Evolutionary conservation across 2,888 invertebrate species (phyloP).

Genomic region (Plebejus melissa): DNA sequence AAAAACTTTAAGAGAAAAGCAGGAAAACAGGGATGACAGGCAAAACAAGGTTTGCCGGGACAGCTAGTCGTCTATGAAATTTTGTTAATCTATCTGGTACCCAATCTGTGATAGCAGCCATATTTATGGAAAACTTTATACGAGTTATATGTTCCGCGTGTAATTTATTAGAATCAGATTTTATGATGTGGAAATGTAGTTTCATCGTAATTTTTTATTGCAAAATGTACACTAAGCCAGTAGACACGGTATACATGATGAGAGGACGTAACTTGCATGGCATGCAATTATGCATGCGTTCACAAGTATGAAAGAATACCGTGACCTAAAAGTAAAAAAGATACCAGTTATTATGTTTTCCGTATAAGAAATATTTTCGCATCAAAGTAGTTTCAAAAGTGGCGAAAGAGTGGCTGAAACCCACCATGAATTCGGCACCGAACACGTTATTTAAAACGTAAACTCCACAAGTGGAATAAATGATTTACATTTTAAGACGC

Average conservation of each 20-base stretch:
- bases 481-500: conserved; percentile 18
- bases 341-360: background rate
- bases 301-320: background rate
- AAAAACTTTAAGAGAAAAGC: no score
- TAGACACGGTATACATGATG: background rate
- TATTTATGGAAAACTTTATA: background rate
- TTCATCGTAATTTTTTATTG: background rate
- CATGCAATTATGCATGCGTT: conserved; percentile 5
- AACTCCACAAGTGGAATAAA: conserved; percentile 1
- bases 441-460: background rate
- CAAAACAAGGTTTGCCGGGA: no score
- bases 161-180: background rate
- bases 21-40: no score
- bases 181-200: background rate
- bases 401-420: background rate
- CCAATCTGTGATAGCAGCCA: background rate
- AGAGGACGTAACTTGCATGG: conserved; percentile 10
- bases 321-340: background rate
- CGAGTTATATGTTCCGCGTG: background rate
- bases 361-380: background rate
- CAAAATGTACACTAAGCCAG: background rate
- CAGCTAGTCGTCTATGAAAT: background rate
- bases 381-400: background rate
- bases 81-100: background rate
- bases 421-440: background rate